These are phyloP conservation scores for Perca schrenkii DNA, from an alignment of 2,113 vertebrate genomes.

Conservation along the genomic window DNA sequence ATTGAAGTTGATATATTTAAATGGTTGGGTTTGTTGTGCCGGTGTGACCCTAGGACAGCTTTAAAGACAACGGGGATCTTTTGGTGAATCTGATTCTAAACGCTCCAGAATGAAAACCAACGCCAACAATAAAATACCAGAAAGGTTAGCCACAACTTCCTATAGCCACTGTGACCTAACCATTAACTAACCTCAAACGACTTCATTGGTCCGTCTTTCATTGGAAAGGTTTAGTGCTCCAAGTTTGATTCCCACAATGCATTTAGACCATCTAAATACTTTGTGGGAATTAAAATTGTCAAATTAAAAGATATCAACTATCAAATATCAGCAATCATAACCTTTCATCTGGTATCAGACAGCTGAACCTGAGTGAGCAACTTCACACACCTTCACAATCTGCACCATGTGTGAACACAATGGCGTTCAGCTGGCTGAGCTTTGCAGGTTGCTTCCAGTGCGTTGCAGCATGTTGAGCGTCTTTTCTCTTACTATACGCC, in stretches of 20 bases:
- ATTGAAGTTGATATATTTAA: neutral
- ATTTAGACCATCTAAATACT: too few species aligned
- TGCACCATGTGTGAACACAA: neutral
- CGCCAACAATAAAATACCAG: neutral
- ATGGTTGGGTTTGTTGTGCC: neutral
- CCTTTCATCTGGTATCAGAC: constrained; percentile 4
- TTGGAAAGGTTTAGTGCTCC: neutral
- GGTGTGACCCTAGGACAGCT: constrained; percentile 10
- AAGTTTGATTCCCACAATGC: neutral
- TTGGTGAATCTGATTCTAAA: neutral
- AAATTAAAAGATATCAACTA: constrained; percentile 1
- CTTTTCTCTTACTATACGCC: constrained; percentile 44
- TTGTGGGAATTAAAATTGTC: neutral
- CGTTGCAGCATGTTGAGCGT: constrained; percentile 32
- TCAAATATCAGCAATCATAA: constrained; percentile 5
- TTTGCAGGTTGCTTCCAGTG: constrained; percentile 28
- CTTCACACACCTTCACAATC: constrained; percentile 2
- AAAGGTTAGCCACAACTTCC: neutral
- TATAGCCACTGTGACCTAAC: neutral
- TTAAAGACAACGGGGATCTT: neutral
- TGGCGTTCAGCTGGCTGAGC: neutral
- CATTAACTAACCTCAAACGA: neutral
- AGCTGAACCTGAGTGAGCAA: constrained; percentile 17
- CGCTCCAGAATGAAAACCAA: neutral
- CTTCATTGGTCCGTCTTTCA: neutral